Evolutionary conservation across 2,797 vertebrate genomes (phyloP).

Genomic region (Eutrigla gurnardus): DNA sequence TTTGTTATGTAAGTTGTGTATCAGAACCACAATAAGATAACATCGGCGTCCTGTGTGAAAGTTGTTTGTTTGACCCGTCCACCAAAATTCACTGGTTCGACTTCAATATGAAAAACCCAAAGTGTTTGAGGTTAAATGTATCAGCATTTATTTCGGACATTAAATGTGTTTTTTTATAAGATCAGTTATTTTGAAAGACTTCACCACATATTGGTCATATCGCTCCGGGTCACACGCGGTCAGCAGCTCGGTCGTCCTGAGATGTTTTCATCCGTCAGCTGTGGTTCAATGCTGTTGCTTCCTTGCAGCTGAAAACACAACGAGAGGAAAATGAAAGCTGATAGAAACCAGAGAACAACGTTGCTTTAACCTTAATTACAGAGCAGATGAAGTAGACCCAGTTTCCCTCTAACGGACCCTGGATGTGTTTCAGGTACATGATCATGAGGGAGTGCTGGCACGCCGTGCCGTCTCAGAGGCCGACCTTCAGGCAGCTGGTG

Average conservation of each 20-base stretch:
- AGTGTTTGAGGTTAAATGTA: background rate
- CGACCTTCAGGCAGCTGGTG: constrained; percentile 98
- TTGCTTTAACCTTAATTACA: constrained; percentile 23
- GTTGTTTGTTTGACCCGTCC: too few relatives aligned
- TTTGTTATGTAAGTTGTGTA: too few relatives aligned
- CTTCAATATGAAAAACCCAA: background rate
- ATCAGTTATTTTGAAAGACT: too few relatives aligned
- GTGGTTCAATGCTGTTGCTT: background rate
- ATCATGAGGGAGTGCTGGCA: constrained; percentile 99
- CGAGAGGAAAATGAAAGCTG: constrained; percentile 5
- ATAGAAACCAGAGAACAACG: constrained; percentile 2
- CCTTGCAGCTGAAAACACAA: constrained; percentile 30
- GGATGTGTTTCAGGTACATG: constrained; percentile 90
- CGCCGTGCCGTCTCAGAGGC: constrained; percentile 93
- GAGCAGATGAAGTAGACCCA: constrained; percentile 11
- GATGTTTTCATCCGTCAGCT: constrained; percentile 1
- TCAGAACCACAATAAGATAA: too few relatives aligned
- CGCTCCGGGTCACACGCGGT: too few relatives aligned
- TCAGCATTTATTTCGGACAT: background rate
- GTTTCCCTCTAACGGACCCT: too few relatives aligned
- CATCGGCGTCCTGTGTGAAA: too few relatives aligned
- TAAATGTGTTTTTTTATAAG: background rate
- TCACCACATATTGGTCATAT: too few relatives aligned
- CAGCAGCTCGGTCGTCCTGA: background rate
- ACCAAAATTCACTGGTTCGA: too few relatives aligned